Base-by-base conservation (phyloP, 2,888 invertebrate genomes). In the Pycnomerus fuliginosus region DNA sequence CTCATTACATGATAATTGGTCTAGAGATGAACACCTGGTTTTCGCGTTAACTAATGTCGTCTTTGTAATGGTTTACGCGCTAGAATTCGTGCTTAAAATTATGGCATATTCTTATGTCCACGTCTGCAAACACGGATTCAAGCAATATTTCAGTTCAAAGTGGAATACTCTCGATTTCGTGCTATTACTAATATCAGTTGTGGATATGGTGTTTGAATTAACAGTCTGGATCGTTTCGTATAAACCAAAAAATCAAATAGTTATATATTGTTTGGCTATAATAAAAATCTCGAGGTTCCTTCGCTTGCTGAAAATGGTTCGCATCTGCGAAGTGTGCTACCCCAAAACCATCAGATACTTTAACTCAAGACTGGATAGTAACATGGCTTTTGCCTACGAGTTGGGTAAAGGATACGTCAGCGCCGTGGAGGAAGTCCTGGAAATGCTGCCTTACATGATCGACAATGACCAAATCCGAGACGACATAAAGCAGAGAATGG, bases 371-470 rank as follows among this genome's bases (percentile, higher is more conserved):
- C 15, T 29, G 1, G 43, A 47, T 14, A 8, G 10, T 2, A 14
- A 24, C n/a, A 25, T 31, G 29, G 20, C 39, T 2, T 17, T 32
- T 12, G 29, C 33, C 1, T 47, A 29, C 14, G 43, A 47, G 13
- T 16, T 47, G 12, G 47, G 38, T 3, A 42, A 43, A 28, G 34
- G 37, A 13, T 48, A 41, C 20, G 32, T 36, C 5, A 40, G 13
- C 20, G 41, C 41, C 3, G 37, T 38, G 8, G 31, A 40, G 28
- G 48, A 45, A 12, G 25, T 48, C 4, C 20, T 45, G 3, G 30
- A 37, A 10, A 41, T 37, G 27, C 17, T 48, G 3, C 34, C 38
- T 13, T 34, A 44, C 23, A 43, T 48, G 40, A 36, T 48, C 11
- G 34, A 45, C 11, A 30, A 48, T 29, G 25, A n/a, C 3, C 16